These are phyloP conservation scores for Micrasema longulum DNA, from an alignment of 1,140 invertebrate species.

Conservation along the genomic window DNA sequence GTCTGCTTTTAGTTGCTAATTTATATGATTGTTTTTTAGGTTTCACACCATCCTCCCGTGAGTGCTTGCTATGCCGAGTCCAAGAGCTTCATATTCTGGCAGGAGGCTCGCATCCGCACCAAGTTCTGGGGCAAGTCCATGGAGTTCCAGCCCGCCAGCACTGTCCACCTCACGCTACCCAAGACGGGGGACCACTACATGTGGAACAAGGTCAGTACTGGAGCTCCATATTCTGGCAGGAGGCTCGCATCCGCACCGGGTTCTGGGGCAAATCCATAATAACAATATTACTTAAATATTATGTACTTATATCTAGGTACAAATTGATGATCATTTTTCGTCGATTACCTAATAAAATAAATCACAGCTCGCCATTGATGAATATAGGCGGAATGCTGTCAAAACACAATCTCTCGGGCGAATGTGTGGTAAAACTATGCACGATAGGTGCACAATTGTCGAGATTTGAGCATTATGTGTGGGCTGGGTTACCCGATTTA, in stretches of 20 bases:
- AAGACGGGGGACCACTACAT: slow-evolving; percentile 76
- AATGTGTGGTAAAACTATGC: too few relatives aligned
- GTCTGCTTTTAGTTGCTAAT: too few relatives aligned
- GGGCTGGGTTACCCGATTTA: too few relatives aligned
- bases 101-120: slow-evolving; percentile 85
- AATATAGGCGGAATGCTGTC: too few relatives aligned
- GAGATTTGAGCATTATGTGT: too few relatives aligned
- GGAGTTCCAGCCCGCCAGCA: slow-evolving; percentile 86
- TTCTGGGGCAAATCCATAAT: slow-evolving; percentile 95
- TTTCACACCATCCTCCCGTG: slow-evolving; percentile 89
- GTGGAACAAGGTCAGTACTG: slow-evolving; percentile 84
- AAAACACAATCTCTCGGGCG: too few relatives aligned
- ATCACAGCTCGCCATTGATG: too few relatives aligned
- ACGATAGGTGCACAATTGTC: too few relatives aligned
- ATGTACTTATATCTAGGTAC: too few relatives aligned
- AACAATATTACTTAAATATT: too few relatives aligned
- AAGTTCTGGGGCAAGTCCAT: slow-evolving; percentile 94
- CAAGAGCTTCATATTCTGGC: slow-evolving; percentile 79
- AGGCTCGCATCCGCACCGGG: slow-evolving; percentile 85
- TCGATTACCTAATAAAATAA: too few relatives aligned
- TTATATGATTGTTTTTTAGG: slow-evolving; percentile 64
- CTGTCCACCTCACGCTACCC: slow-evolving; percentile 67
- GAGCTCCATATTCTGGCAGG: slow-evolving; percentile 83
- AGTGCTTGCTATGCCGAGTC: slow-evolving; percentile 85
- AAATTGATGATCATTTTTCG: too few relatives aligned